Percentiles rank a stretch among this genome's conserved stretches.
Evolutionary conservation across 2,888 invertebrate genomes (phyloP).

Genomic region (Brenthis daphne): DNA sequence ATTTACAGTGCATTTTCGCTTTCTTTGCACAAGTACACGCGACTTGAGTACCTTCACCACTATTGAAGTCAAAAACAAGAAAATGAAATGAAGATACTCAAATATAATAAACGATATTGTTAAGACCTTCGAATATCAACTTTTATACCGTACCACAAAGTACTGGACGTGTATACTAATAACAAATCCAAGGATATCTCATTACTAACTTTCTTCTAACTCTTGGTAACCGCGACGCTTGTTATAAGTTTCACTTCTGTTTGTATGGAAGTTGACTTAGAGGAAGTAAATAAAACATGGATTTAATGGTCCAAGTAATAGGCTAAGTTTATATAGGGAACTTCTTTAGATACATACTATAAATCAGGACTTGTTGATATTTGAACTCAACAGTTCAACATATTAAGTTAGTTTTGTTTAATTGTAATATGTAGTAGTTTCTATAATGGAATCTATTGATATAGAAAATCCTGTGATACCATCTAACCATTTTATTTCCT

Average conservation of each 20-base stretch:
- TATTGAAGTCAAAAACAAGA: no score
- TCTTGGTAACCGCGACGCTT: conserved; percentile 53
- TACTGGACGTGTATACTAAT: conserved; percentile 22
- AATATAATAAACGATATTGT: background rate
- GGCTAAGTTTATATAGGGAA: background rate
- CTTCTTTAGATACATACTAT: background rate
- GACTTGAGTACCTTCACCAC: no score
- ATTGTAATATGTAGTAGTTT: no score
- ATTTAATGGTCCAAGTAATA: conserved; percentile 11
- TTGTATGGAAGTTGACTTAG: conserved; percentile 44
- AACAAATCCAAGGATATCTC: conserved; percentile 53
- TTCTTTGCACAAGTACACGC: no score
- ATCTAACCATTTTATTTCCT: background rate
- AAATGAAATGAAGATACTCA: no score
- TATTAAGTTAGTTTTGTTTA: no score
- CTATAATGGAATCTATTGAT: no score
- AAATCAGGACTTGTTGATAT: background rate
- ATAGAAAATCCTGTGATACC: no score
- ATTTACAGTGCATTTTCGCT: no score
- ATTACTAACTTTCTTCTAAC: conserved; percentile 68
- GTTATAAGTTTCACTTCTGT: conserved; percentile 53
- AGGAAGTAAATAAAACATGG: conserved; percentile 27
- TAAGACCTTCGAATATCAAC: background rate
- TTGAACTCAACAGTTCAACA: no score
- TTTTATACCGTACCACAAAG: background rate